phyloP scores from a whole-genome alignment of 2,888 invertebrate genomes.

The Spatulosminthurus flaviceps region DNA sequence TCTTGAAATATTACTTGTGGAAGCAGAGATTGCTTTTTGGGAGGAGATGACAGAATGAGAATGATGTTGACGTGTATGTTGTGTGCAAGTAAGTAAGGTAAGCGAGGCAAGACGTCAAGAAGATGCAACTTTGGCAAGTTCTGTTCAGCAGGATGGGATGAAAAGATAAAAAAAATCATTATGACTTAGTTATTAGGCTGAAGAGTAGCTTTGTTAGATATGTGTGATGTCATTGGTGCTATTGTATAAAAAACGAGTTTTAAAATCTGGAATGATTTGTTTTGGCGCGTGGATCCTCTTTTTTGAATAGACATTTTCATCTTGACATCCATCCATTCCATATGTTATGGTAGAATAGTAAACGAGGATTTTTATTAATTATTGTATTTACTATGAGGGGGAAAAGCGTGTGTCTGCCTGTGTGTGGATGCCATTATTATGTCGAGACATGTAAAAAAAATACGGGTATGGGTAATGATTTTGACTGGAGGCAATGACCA shows the following conservation, averaged over 20 bases:
- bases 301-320: not conserved
- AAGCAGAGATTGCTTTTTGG: constrained; percentile 10
- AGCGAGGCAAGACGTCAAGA: too few relatives aligned
- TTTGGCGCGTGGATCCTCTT: not conserved
- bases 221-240: not conserved
- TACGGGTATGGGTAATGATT: too few relatives aligned
- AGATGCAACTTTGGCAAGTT: not conserved
- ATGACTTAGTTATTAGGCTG: not conserved
- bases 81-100: too few relatives aligned
- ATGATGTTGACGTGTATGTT: not conserved
- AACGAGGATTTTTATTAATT: too few relatives aligned
- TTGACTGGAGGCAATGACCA: too few relatives aligned
- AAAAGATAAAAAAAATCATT: not conserved
- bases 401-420: too few relatives aligned
- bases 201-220: not conserved
- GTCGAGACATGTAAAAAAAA: too few relatives aligned
- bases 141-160: not conserved
- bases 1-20: not conserved
- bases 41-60: constrained; percentile 18
- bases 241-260: not conserved
- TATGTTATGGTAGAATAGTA: too few relatives aligned
- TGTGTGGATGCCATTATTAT: too few relatives aligned
- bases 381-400: too few relatives aligned
- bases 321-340: too few relatives aligned
- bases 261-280: too few relatives aligned